Evolutionary conservation across 2,888 invertebrate genomes (phyloP), one percentile per base, ranked within the genome.

Genomic region (Dynastes tityus): DNA sequence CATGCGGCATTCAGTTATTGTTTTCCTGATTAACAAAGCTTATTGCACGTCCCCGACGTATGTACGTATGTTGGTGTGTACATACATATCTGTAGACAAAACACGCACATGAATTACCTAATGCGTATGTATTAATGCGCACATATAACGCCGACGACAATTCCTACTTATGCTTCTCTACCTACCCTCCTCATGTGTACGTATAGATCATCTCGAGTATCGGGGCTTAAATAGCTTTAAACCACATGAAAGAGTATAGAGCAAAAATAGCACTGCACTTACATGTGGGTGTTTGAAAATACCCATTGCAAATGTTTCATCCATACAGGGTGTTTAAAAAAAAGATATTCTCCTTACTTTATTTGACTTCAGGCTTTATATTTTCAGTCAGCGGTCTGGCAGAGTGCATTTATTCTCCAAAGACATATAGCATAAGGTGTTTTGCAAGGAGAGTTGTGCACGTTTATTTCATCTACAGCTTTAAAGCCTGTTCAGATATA

Each of bases 1-100:
- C 79, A 79, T 79, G 79, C 79, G 79, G 79, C 67, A 79, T 79
- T 79, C 79, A 79, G 77, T 79, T 76, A 79, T 79, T 79, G 79
- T 79, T 79, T 79, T 70, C 73, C 68, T 76, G 79, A 73, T 79
- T 77, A 74, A 77, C 77, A 77, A 77, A 79, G 79, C 79, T 79
- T 77, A 77, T 77, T 77, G 73, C 73, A 73, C 58, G 73, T 73
- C 40, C 58, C 37, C 37, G 55, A 71, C 29, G 55, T 71, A 55
- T 58, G 51, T 58, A 40, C 58, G 73, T 58, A 40, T 37, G 49
- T 76, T 67, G 49, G 76, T 67, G 27, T 64, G 64, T 37, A 32
- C 32, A 16, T 16, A 64, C 64, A n/a, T 32, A 37, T 29, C 40
- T 49, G n/a, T 45, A 49, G 22, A 22, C 51, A 37, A 29, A 65